These are phyloP conservation scores for Acheta domesticus DNA, from an alignment of 2,888 invertebrate species.

Conservation along the genomic window DNA sequence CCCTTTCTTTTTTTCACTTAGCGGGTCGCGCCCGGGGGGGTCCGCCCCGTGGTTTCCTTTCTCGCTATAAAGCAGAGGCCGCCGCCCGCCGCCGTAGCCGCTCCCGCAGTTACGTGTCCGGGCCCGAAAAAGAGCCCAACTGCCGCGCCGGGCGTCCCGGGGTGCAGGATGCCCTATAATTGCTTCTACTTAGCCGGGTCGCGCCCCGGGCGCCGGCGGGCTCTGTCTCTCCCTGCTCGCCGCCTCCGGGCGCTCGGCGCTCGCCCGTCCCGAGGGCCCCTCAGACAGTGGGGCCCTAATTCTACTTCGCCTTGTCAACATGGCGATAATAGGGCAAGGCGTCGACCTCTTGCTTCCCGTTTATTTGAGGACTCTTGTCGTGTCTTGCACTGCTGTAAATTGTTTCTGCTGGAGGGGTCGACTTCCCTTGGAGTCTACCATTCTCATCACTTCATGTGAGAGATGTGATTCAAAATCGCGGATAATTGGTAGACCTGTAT, in stretches of 20 bases:
- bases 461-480: too few relatives aligned
- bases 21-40: too few relatives aligned
- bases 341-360: too few relatives aligned
- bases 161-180: neutral
- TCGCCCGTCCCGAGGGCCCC: too few relatives aligned
- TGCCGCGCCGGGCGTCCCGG: neutral
- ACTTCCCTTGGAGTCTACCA: too few relatives aligned
- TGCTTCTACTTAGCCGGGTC: neutral
- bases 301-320: neutral
- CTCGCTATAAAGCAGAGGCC: neutral
- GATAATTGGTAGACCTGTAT: too few relatives aligned
- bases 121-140: neutral
- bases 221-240: neutral
- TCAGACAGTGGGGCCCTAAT: neutral
- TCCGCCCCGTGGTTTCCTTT: neutral
- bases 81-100: neutral
- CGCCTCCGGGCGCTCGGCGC: neutral
- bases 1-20: neutral
- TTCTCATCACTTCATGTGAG: too few relatives aligned
- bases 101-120: neutral
- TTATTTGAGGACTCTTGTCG: too few relatives aligned
- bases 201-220: neutral
- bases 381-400: too few relatives aligned
- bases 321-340: neutral
- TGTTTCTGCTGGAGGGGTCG: too few relatives aligned